Conservation (phyloP, 2,113 vertebrate species). For the Gasterosteus nipponicus region DNA sequence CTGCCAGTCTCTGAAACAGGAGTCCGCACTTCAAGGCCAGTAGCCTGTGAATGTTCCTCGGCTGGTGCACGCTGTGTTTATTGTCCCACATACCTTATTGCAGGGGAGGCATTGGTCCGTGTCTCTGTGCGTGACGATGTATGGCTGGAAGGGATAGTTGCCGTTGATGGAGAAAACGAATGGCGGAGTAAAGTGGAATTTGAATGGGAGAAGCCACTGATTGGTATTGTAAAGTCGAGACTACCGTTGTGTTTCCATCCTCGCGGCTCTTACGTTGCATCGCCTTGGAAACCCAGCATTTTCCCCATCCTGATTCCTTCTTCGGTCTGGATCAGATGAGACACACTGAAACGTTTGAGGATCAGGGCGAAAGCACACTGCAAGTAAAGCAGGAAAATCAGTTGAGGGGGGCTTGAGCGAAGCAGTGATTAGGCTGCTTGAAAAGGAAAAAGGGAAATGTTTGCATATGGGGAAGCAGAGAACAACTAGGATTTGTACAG, state of each 20-base stretch:
- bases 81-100: slow-evolving; percentile 59
- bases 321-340: not conserved
- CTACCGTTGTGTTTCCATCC: slow-evolving; percentile 6
- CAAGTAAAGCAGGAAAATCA: not conserved
- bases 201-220: slow-evolving; percentile 8
- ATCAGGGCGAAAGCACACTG: not conserved
- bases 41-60: slow-evolving; percentile 24
- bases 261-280: not conserved
- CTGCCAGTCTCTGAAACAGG: slow-evolving; percentile 39
- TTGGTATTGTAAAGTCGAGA: not conserved
- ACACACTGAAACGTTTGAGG: not conserved
- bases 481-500: slow-evolving; percentile 23
- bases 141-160: slow-evolving; percentile 21
- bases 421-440: slow-evolving; percentile 3
- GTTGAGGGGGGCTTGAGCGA: not conserved
- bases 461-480: slow-evolving; percentile 22
- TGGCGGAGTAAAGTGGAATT: slow-evolving; percentile 34
- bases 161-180: slow-evolving; percentile 34
- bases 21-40: slow-evolving; percentile 42
- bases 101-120: slow-evolving; percentile 34
- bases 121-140: slow-evolving; percentile 35
- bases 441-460: slow-evolving; percentile 23
- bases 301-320: not conserved
- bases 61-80: slow-evolving; percentile 60
- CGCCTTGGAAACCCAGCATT: slow-evolving; percentile 5